phyloP scores from a whole-genome alignment of 2,113 vertebrate species.

The Isichthys henryi region DNA sequence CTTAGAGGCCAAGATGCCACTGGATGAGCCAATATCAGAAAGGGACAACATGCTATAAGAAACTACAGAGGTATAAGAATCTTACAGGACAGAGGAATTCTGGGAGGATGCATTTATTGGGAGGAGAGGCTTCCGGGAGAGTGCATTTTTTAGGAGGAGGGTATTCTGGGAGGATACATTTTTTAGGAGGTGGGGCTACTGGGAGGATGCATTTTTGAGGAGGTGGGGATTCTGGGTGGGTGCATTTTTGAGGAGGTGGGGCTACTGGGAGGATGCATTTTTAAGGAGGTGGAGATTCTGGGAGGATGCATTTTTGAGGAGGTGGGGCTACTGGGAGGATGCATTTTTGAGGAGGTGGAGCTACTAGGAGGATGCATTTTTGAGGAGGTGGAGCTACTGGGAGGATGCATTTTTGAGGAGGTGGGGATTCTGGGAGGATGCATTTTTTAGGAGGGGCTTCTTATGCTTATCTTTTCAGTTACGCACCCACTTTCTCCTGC shows the following conservation, averaged over 20 bases:
- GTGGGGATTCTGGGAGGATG: neutral
- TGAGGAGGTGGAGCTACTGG: neutral
- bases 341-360: neutral
- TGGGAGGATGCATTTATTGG: neutral
- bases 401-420: neutral
- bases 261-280: neutral
- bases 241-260: neutral
- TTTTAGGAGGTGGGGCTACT: neutral
- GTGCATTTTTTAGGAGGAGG: neutral
- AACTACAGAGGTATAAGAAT: neutral
- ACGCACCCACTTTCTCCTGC: neutral
- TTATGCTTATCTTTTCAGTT: neutral
- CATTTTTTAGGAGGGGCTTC: neutral
- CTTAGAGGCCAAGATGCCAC: neutral
- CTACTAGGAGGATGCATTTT: neutral
- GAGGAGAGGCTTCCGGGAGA: too few relatives aligned
- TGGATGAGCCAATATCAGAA: neutral
- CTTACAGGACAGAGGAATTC: neutral
- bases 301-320: too few relatives aligned
- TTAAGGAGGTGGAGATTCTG: too few relatives aligned
- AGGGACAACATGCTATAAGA: neutral
- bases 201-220: neutral
- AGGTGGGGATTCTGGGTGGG: neutral
- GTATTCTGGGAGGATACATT: neutral
- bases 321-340: too few relatives aligned